phyloP scores from a whole-genome alignment of 2,888 invertebrate species.

The Hyposoter dolosus region DNA sequence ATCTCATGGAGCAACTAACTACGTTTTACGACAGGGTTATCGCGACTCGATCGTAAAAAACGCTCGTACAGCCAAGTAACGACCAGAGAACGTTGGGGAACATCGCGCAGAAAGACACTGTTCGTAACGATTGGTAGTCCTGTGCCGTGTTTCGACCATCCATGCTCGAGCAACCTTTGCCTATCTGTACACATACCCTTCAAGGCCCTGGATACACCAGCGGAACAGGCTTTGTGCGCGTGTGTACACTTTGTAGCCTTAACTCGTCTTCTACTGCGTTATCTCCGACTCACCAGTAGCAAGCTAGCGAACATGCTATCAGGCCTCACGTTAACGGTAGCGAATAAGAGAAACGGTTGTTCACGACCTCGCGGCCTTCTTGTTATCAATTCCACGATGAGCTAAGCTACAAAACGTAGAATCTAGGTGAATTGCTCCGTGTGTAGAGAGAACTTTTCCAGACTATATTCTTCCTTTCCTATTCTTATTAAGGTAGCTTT shows the following conservation, averaged over 20 bases:
- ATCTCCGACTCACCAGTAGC: conserved; percentile 57
- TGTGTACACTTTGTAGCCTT: conserved; percentile 10
- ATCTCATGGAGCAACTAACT: conserved; percentile 62
- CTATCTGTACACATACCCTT: background rate
- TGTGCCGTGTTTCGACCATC: conserved; percentile 32
- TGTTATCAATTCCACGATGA: conserved; percentile 62
- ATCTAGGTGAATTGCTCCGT: conserved; percentile 63
- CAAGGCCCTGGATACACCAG: background rate
- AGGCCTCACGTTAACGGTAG: conserved; percentile 53
- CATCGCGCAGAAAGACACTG: conserved; percentile 63
- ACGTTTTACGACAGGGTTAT: conserved; percentile 72
- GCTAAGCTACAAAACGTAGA: conserved; percentile 44
- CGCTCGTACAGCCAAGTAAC: conserved; percentile 71
- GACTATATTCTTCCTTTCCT: conserved; percentile 14
- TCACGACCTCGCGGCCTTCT: conserved; percentile 57
- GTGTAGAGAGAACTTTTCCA: conserved; percentile 39
- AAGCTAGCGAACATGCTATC: conserved; percentile 53
- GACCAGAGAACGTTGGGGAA: conserved; percentile 69
- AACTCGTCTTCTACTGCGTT: conserved; percentile 46
- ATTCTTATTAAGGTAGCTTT: background rate
- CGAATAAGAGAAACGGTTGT: conserved; percentile 64
- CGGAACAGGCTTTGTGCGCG: conserved; percentile 1
- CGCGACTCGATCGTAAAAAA: conserved; percentile 71
- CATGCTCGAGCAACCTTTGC: conserved; percentile 45
- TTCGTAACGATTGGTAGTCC: conserved; percentile 67